Conservation (phyloP, 2,113 vertebrate species). For the Indicator indicator region DNA sequence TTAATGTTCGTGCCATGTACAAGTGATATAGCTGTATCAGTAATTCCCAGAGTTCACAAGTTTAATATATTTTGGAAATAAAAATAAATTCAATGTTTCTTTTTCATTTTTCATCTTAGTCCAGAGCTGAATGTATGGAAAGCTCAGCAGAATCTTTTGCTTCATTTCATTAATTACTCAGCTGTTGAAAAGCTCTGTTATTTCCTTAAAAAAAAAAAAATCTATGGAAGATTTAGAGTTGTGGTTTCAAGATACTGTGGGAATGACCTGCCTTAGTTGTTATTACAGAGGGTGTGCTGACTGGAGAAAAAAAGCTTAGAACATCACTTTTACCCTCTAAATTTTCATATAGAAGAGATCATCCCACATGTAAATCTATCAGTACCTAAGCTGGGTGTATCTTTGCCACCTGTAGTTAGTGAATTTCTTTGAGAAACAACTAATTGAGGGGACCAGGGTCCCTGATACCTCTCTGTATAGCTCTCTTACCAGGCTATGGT, state of each 20-base stretch:
- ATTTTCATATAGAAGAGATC: not conserved
- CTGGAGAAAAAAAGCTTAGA: not conserved
- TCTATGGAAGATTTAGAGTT: not conserved
- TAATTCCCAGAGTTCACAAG: slow-evolving; percentile 29
- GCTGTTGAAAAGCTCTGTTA: slow-evolving; percentile 17
- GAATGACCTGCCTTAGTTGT: not conserved
- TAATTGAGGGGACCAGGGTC: not conserved
- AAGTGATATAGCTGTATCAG: not conserved
- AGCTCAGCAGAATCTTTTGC: not conserved
- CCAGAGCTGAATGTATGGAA: not conserved
- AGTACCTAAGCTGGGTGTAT: not conserved
- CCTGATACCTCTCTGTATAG: not conserved
- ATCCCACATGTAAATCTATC: not conserved
- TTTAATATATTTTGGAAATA: slow-evolving; percentile 8
- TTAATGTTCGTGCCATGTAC: not conserved
- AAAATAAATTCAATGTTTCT: not conserved
- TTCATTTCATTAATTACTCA: slow-evolving; percentile 32
- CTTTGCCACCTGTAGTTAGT: not conserved
- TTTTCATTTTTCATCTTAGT: not conserved
- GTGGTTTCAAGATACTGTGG: not conserved
- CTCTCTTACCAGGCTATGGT: not conserved
- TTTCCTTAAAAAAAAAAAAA: not conserved
- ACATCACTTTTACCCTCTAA: not conserved
- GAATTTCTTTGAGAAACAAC: not conserved
- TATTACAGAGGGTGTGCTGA: not conserved